phyloP scores from a whole-genome alignment of 2,113 vertebrate species.

The Peucedramus taeniatus region DNA sequence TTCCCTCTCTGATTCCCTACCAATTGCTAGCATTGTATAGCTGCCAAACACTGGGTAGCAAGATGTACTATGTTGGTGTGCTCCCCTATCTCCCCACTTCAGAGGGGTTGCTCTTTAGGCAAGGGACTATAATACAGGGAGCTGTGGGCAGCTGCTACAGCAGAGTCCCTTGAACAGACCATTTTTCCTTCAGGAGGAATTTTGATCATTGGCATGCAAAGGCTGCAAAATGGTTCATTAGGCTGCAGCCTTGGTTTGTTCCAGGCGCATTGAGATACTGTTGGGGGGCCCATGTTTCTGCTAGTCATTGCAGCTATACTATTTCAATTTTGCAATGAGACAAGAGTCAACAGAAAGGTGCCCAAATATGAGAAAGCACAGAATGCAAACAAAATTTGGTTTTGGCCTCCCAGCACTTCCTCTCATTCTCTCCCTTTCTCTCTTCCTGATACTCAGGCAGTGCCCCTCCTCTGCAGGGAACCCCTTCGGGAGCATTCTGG shows the following conservation, averaged over 20 bases:
- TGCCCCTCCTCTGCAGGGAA: not conserved
- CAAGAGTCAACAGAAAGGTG: not conserved
- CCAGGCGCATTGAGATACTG: accelerated
- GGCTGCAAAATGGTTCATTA: not conserved
- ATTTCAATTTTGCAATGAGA: not conserved
- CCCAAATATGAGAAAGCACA: not conserved
- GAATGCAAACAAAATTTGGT: not conserved
- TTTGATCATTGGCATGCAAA: not conserved
- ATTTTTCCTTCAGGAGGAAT: not conserved
- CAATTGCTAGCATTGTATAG: not conserved
- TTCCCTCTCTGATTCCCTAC: not conserved
- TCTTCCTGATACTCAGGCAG: not conserved
- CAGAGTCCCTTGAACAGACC: not conserved
- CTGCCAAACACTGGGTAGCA: not conserved
- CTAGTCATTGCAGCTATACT: not conserved
- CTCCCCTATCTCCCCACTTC: not conserved
- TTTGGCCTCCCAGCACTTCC: not conserved
- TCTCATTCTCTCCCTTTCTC: not conserved
- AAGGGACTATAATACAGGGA: not conserved
- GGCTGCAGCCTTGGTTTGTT: not conserved
- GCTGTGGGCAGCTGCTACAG: not conserved
- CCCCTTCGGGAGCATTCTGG: not conserved
- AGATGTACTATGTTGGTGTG: accelerated
- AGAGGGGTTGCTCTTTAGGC: not conserved
- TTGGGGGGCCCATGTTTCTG: not conserved